A percentile compares a stretch with the other conserved stretches of the same genome.
These are phyloP conservation scores for Sminthopsis crassicaudata DNA, from an alignment of 2,113 vertebrate genomes.

Conservation along the genomic window DNA sequence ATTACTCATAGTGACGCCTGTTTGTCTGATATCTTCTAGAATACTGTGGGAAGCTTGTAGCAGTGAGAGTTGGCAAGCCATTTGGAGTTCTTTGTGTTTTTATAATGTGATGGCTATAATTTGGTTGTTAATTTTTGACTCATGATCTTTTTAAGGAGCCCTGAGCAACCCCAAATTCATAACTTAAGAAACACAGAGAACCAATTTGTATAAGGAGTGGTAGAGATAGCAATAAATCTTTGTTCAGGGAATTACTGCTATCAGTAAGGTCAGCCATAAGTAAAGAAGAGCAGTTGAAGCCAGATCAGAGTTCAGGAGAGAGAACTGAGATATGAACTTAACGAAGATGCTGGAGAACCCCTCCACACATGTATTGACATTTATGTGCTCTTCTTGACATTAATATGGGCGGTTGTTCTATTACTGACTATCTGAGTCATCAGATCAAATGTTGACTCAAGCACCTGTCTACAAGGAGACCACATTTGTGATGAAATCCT, in stretches of 20 bases:
- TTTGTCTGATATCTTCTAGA: conserved; percentile 81
- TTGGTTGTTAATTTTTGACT: conserved; percentile 60
- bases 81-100: conserved; percentile 66
- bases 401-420: background rate
- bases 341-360: background rate
- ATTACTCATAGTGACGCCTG: conserved; percentile 81
- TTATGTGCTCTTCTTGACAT: background rate
- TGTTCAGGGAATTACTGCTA: background rate
- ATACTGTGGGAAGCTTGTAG: conserved; percentile 71
- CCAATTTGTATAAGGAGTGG: conserved; percentile 24
- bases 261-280: background rate
- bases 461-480: background rate
- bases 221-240: background rate
- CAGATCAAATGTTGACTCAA: background rate
- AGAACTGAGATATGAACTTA: background rate
- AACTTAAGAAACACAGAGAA: background rate
- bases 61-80: conserved; percentile 72
- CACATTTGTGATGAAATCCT: background rate
- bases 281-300: background rate
- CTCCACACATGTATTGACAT: background rate
- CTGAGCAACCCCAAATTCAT: conserved; percentile 33
- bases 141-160: conserved; percentile 31
- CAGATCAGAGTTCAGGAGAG: background rate
- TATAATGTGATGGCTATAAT: conserved; percentile 58
- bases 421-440: background rate